These are phyloP conservation scores for Tupaia chinensis DNA, from an alignment of 2,113 vertebrate species.

Conservation along the genomic window DNA sequence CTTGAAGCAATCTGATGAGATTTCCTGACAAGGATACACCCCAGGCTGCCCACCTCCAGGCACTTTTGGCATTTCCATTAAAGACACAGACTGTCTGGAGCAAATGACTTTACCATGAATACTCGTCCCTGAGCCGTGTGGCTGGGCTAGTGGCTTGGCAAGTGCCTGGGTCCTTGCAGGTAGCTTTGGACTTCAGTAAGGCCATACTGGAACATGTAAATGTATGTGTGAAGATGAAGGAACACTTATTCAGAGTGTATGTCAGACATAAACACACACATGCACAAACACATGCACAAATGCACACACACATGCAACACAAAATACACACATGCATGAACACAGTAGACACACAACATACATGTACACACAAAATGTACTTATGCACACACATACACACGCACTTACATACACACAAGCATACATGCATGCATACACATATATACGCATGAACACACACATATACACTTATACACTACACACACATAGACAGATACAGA, in stretches of 20 bases:
- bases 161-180: conserved; percentile 3
- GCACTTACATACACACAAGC: neutral
- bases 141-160: conserved; percentile 40
- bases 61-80: conserved; percentile 67
- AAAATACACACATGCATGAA: no score
- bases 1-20: conserved; percentile 72
- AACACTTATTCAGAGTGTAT: neutral
- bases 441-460: neutral
- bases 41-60: conserved; percentile 49
- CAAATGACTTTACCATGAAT: conserved; percentile 60
- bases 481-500: neutral
- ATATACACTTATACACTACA: neutral
- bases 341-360: neutral
- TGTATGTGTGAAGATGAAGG: neutral
- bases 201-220: neutral
- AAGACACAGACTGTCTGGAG: conserved; percentile 60
- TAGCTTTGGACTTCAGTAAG: conserved; percentile 24
- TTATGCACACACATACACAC: neutral
- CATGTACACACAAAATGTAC: no score
- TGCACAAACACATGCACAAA: neutral
- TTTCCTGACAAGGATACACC: conserved; percentile 70
- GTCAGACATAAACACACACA: neutral
- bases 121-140: conserved; percentile 30
- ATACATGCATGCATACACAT: neutral
- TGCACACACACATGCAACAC: neutral